phyloP scores from a whole-genome alignment of 1,140 invertebrate species.

The Atta texana region DNA sequence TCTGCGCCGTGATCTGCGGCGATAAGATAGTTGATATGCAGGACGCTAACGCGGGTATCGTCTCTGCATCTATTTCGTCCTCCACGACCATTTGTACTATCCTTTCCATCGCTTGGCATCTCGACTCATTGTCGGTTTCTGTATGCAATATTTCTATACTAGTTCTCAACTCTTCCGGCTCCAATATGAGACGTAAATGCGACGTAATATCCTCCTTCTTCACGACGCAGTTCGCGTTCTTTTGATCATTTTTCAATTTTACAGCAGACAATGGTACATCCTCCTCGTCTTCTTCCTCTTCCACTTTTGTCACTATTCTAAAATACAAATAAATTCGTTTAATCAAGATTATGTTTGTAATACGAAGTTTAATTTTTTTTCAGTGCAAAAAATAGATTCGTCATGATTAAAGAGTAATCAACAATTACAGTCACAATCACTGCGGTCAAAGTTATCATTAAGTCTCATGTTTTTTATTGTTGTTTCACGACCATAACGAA shows the following conservation, averaged over 20 bases:
- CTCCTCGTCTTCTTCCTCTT: conserved; percentile 95
- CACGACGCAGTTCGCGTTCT: conserved; percentile 78
- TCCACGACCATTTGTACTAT: conserved; percentile 90
- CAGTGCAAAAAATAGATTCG: neutral
- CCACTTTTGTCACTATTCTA: conserved; percentile 83
- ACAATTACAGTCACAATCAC: neutral
- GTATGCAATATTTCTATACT: conserved; percentile 89
- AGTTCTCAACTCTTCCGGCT: conserved; percentile 89
- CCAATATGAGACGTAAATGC: conserved; percentile 85
- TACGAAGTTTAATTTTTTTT: neutral
- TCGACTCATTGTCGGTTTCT: conserved; percentile 89
- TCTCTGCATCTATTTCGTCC: conserved; percentile 89
- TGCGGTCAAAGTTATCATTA: neutral
- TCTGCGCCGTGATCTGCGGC: conserved; percentile 84
- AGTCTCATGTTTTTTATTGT: neutral
- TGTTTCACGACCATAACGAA: neutral
- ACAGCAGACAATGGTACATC: conserved; percentile 93
- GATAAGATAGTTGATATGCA: conserved; percentile 87
- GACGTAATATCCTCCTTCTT: conserved; percentile 86
- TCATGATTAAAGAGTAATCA: neutral
- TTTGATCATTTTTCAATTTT: conserved; percentile 85
- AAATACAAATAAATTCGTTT: conserved; percentile 21
- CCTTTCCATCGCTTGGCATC: conserved; percentile 90
- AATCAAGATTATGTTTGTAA: neutral
- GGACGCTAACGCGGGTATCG: conserved; percentile 87